Evolutionary conservation across 2,888 invertebrate genomes (phyloP), one percentile per base, ranked within the genome.

Genomic region (Anorthoa munda): DNA sequence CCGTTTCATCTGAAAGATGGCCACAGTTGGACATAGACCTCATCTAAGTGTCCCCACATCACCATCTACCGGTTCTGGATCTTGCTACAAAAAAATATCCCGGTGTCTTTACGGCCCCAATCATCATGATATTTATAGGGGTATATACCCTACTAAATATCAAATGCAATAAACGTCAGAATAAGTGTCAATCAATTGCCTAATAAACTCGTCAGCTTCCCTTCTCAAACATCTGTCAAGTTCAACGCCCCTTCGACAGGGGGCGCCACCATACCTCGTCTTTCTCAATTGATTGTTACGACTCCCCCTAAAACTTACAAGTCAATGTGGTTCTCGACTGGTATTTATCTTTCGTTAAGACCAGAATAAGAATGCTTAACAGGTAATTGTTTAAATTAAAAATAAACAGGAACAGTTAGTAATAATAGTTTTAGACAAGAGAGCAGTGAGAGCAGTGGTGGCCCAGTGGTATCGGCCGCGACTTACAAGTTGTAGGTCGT

Each of bases 151-250:
- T 58, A 59, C 39, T 48, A 58, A 58, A 58, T 79, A 79, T 39
- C 18, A 45, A 53, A 53, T 39, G 46, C n/a, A 80, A 77, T 77
- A 80, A 77, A 80, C 4, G 60, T 1, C 60, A 64, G 74, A 45
- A 48, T 80, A 75, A 75, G 61, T 77, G 66, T 75, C 77, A 81
- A 77, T 77, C 77, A 77, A 75, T 77, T 66, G 21, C 21, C 51
- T 61, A 77, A 77, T 81, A 69, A 82, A 73, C n/a, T 74, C 55
- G 59, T 66, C 80, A 73, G 56, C 65, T 80, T 83, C 67, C 60
- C 39, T 60, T 58, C 31, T 51, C 59, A 46, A 75, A 60, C 84
- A 81, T 75, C 81, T 81, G 81, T 56, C 64, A 75, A 75, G 81
- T 66, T 83, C 84, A 83, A 55, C n/a, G 81, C 63, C 81, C 81